Percentiles rank a stretch among this genome's conserved stretches.
Conservation (phyloP, 2,888 invertebrate species). For the Geophilus truncorum region DNA sequence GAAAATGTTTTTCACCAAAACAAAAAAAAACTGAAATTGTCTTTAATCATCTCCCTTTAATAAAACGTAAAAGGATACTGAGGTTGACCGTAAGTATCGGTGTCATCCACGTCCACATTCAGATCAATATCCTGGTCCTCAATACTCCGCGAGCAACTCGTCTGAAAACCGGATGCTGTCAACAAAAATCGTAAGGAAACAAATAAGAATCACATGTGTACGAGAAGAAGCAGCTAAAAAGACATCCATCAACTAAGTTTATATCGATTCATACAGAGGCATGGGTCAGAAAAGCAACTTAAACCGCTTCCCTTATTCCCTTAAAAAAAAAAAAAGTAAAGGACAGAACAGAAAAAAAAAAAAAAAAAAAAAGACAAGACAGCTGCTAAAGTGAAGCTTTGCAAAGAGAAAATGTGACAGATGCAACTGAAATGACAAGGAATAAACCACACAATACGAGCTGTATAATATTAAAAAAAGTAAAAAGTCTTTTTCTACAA, state of each 20-base stretch:
- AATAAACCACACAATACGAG: not conserved
- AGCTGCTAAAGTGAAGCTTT: not conserved
- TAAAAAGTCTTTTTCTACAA: not conserved
- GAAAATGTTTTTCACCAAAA: no score
- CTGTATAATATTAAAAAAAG: not conserved
- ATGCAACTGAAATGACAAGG: not conserved
- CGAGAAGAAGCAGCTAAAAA: conserved; percentile 5
- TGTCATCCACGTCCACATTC: conserved; percentile 83
- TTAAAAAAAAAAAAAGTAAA: not conserved
- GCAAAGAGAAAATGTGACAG: not conserved
- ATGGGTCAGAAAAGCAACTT: not conserved
- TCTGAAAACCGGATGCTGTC: conserved; percentile 46
- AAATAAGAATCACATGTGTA: conserved; percentile 9
- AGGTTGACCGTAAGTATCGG: conserved; percentile 73
- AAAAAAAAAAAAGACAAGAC: not conserved
- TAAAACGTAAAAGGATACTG: conserved; percentile 63
- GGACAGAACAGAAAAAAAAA: no score
- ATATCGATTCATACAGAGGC: conserved; percentile 12
- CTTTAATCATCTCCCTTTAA: not conserved
- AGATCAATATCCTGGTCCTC: conserved; percentile 69
- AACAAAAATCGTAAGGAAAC: conserved; percentile 32
- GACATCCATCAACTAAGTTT: conserved; percentile 27
- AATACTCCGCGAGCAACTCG: conserved; percentile 39
- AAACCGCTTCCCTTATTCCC: not conserved
- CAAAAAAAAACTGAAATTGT: no score